These are phyloP conservation scores for Thunnus maccoyii DNA, from an alignment of 2,113 vertebrate genomes.

Conservation along the genomic window DNA sequence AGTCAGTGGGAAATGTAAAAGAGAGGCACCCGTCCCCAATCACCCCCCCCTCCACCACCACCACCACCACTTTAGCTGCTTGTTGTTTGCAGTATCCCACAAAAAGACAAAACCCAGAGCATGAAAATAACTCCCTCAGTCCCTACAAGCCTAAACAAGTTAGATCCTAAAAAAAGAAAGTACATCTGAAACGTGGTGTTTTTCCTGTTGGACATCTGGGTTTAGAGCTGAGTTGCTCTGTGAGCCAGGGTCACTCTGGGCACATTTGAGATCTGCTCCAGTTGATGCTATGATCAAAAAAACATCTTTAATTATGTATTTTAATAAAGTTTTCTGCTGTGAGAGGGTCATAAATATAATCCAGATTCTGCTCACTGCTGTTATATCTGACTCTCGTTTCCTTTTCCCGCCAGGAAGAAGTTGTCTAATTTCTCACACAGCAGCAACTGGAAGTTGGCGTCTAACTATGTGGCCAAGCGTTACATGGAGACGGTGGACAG, in stretches of 20 bases:
- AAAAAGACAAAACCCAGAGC: slow-evolving; percentile 30
- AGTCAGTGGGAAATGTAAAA: slow-evolving; percentile 26
- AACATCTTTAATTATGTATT: background rate
- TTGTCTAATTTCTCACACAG: slow-evolving; percentile 95
- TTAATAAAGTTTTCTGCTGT: background rate
- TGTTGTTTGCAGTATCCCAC: background rate
- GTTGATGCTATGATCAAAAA: background rate
- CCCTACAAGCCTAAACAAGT: background rate
- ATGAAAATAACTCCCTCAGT: background rate
- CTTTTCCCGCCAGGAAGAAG: slow-evolving; percentile 90
- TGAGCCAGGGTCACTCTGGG: background rate
- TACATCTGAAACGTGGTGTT: background rate
- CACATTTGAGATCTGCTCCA: slow-evolving; percentile 1
- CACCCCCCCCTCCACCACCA: background rate
- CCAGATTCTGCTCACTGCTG: background rate
- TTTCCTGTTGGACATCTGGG: background rate
- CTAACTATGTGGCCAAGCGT: slow-evolving; percentile 95
- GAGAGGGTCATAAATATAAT: background rate
- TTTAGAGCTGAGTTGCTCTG: background rate
- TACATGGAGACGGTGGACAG: slow-evolving; percentile 92
- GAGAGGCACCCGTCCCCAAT: background rate
- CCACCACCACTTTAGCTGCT: background rate
- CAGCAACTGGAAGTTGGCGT: slow-evolving; percentile 95
- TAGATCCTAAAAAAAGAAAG: slow-evolving; percentile 13
- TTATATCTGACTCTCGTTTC: background rate